These are phyloP conservation scores for Leptopilina boulardi DNA, from an alignment of 1,140 invertebrate species.

Conservation along the genomic window DNA sequence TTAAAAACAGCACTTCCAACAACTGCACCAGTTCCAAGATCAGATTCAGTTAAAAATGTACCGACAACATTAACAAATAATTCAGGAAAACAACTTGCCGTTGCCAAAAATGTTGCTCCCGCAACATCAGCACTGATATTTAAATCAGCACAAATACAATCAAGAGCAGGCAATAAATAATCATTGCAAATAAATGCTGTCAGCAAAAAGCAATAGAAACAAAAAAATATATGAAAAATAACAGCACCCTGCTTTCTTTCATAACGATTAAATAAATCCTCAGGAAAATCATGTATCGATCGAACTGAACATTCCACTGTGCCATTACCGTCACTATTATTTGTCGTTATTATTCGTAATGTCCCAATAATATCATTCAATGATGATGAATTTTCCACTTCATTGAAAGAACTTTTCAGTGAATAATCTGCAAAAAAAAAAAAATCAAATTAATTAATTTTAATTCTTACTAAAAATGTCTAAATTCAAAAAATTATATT, in stretches of 20 bases:
- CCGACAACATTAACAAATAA: slow-evolving; percentile 93
- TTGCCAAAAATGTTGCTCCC: slow-evolving; percentile 94
- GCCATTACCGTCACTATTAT: not conserved
- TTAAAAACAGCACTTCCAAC: slow-evolving; percentile 93
- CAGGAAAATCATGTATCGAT: slow-evolving; percentile 78
- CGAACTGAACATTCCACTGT: slow-evolving; percentile 67
- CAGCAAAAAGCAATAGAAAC: slow-evolving; percentile 86
- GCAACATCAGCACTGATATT: slow-evolving; percentile 89
- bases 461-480: too few species aligned
- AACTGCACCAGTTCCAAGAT: slow-evolving; percentile 90
- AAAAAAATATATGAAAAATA: slow-evolving; percentile 84
- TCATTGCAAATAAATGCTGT: slow-evolving; percentile 91
- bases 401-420: not conserved
- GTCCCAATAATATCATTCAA: not conserved
- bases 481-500: too few species aligned
- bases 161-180: slow-evolving; percentile 89
- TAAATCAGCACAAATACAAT: slow-evolving; percentile 85
- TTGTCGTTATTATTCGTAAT: not conserved
- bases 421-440: not conserved
- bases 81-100: slow-evolving; percentile 92
- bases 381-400: not conserved
- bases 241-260: slow-evolving; percentile 83
- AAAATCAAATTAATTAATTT: not conserved
- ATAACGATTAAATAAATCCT: slow-evolving; percentile 78
- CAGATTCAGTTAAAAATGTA: slow-evolving; percentile 85